Conservation (phyloP, 2,888 invertebrate species). For the Coelogynopora nodosa region DNA sequence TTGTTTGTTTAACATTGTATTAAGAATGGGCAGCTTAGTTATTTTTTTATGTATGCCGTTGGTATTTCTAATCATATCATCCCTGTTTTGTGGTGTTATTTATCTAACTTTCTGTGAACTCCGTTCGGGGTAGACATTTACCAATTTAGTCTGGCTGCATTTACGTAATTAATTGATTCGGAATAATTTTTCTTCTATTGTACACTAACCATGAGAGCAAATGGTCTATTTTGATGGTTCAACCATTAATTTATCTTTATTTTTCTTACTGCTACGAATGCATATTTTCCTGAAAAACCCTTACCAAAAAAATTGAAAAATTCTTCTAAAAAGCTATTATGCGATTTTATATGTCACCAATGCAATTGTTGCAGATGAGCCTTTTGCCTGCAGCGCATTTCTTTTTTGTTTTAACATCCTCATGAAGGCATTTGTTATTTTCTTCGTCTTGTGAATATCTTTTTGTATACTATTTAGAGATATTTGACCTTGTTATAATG, state of each 20-base stretch:
- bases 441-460: neutral
- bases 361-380: neutral
- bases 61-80: neutral
- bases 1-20: neutral
- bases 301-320: neutral
- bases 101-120: neutral
- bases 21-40: neutral
- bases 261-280: neutral
- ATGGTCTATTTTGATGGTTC: neutral
- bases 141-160: neutral
- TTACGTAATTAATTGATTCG: neutral
- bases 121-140: neutral
- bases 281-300: neutral
- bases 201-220: neutral
- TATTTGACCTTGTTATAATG: neutral
- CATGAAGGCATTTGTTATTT: neutral
- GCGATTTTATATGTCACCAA: neutral
- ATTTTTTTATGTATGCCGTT: neutral
- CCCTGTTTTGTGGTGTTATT: neutral
- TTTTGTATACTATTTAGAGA: neutral
- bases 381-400: neutral
- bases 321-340: neutral
- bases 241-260: too few relatives aligned
- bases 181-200: neutral
- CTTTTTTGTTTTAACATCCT: neutral